Evolutionary conservation across 2,113 vertebrate genomes (phyloP), one percentile per base, ranked within the genome.

Genomic region (Poecilia latipinna): DNA sequence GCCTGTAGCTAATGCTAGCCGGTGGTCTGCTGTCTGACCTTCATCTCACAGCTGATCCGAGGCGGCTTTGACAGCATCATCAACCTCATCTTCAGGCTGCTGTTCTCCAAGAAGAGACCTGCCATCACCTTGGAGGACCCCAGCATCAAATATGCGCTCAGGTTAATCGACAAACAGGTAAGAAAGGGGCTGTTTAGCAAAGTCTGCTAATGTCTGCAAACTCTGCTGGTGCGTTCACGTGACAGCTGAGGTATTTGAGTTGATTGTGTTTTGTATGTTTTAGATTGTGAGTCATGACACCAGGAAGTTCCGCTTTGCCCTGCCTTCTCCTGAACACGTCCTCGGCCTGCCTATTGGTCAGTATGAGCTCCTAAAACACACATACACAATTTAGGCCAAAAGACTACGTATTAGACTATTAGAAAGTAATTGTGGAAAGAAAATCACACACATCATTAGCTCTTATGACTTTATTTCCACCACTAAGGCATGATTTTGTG

Each of bases 281-380:
- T 71, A 99, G 98, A 91, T 96, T 4, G 90, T 99, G 74, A 98
- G 93, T 74, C 98, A 97, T 17, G 97, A 99, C 87, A 99, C 98
- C 0, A 95, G 97, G 79, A 96, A 89, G 74, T 99, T 99, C 79
- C 96, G 97, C 17, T 99, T 99, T 24, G 97, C 96, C 0, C 94
- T 99, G 77, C 96, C 96, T 0, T 95, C 95, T 0, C 80, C 83
- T 0, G 89, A 96, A 12, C 96, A 99, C 4, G 22, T 98, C 73
- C 94, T 99, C 69, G 98, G 98, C 24, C 96, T 99, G 61, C 98
- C 98, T 0, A 8, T 98, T 0, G 98, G 97, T 99, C 79, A 10
- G 96, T 95, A 24, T 44, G 37, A 26, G 11, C 22, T 1, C 4
- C 26, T 29, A 4, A 12, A 29, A 31, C 15, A 19, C 51, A 51